Evolutionary conservation across 64 coral and sea anemone genomes (phyloP).

Genomic region (Cladopsammia gracilis): DNA sequence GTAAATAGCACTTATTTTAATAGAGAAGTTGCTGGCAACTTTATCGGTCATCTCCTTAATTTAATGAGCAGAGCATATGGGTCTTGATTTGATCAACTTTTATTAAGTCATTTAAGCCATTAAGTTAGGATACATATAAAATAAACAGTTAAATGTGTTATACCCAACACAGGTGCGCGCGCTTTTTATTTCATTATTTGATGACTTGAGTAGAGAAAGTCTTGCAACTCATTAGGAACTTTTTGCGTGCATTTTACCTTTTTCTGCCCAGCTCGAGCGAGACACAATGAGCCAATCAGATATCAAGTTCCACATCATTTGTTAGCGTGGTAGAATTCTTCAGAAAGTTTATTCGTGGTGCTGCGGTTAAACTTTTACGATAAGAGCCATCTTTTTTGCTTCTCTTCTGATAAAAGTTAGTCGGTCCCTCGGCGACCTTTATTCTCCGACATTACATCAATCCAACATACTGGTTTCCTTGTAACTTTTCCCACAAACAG

Average conservation of each 20-base stretch:
- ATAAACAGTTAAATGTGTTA: not conserved
- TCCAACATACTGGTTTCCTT: not conserved
- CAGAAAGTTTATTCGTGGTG: not conserved
- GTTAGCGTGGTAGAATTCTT: conserved; percentile 40
- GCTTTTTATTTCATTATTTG: not conserved
- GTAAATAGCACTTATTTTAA: conserved; percentile 15
- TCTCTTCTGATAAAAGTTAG: not conserved
- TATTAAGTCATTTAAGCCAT: conserved; percentile 38
- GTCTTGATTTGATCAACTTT: not conserved
- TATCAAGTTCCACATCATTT: conserved; percentile 47
- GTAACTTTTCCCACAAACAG: not conserved
- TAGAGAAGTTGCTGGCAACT: conserved; percentile 2
- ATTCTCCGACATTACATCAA: not conserved
- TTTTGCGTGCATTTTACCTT: not conserved
- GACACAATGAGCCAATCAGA: not conserved
- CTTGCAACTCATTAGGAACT: not conserved
- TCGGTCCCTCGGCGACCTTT: not conserved
- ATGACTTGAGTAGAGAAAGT: not conserved
- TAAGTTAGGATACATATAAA: not conserved
- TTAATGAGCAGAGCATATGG: conserved; percentile 24
- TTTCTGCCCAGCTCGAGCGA: not conserved
- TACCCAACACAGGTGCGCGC: not conserved
- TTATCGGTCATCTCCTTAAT: conserved; percentile 46
- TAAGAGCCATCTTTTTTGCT: not conserved
- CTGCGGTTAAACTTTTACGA: not conserved